Evolutionary conservation across 1,140 invertebrate genomes (phyloP).

Genomic region (Eupeodes corollae): DNA sequence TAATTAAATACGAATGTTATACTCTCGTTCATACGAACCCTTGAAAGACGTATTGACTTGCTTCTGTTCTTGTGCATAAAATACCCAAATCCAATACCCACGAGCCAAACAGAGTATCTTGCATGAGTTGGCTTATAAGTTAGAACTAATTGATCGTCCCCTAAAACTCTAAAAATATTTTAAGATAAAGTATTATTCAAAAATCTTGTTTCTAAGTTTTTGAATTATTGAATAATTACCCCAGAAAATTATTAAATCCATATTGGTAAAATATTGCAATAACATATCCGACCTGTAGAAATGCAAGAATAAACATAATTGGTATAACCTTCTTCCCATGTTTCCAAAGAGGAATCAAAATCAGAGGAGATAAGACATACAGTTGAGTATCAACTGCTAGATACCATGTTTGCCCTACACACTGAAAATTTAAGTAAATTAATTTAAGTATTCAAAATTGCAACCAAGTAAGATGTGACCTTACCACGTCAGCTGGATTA

Average conservation of each 20-base stretch:
- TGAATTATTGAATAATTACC: no score
- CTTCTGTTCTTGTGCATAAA: constrained; percentile 32
- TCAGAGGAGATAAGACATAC: constrained; percentile 63
- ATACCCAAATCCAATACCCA: constrained; percentile 46
- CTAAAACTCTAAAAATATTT: constrained; percentile 9
- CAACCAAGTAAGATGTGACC: constrained; percentile 15
- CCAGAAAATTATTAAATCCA: constrained; percentile 37
- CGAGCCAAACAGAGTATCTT: constrained; percentile 43
- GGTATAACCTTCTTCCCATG: constrained; percentile 48
- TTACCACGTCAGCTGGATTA: constrained; percentile 28
- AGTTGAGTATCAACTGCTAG: constrained; percentile 76
- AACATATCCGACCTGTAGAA: constrained; percentile 47
- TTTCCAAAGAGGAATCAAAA: constrained; percentile 58
- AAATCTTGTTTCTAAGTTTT: no score
- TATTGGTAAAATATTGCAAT: constrained; percentile 52
- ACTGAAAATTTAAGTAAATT: constrained; percentile 43
- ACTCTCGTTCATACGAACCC: neutral
- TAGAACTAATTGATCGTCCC: constrained; percentile 31
- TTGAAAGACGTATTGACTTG: neutral
- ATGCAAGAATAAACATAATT: constrained; percentile 41
- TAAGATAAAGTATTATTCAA: neutral
- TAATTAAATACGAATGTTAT: neutral
- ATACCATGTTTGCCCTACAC: constrained; percentile 86
- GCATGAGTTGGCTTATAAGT: constrained; percentile 36
- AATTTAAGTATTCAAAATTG: neutral